Evolutionary conservation across 2,797 vertebrate species (phyloP).

Genomic region (Pelochelys cantorii): DNA sequence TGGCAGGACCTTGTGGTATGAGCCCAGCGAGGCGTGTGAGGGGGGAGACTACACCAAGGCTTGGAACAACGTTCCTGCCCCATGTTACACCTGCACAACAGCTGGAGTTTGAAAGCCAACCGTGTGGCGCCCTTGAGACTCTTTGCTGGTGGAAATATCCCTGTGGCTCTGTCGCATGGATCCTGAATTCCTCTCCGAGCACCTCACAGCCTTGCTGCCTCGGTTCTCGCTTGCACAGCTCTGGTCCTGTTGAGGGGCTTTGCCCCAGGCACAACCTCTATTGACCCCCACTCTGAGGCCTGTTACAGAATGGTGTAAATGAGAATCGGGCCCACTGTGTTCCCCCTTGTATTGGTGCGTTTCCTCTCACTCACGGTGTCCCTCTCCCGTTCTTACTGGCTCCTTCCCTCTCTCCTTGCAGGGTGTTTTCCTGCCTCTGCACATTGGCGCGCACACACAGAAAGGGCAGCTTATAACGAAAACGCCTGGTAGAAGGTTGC

Average conservation of each 20-base stretch:
- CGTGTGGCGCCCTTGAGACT: not conserved
- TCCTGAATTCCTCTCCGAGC: no score
- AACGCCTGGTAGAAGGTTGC: not conserved
- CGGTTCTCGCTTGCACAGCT: fast-evolving
- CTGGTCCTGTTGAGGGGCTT: not conserved
- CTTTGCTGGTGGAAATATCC: not conserved
- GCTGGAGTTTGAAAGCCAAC: not conserved
- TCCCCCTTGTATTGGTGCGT: not conserved
- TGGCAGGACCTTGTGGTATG: not conserved
- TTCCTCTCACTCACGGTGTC: not conserved
- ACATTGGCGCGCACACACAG: not conserved
- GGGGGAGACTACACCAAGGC: not conserved
- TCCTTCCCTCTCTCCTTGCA: not conserved
- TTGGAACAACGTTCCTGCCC: not conserved
- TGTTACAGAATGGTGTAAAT: not conserved
- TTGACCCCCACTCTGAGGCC: fast-evolving
- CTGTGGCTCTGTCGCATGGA: no score
- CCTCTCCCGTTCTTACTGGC: not conserved
- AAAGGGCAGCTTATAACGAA: not conserved
- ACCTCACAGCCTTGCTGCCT: no score
- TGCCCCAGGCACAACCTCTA: fast-evolving
- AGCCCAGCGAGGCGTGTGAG: not conserved
- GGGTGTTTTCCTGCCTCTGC: not conserved
- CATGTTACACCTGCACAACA: fast-evolving
- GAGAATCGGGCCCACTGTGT: not conserved